Evolutionary conservation across 2,888 invertebrate genomes (phyloP).

Genomic region (Timema cristinae): DNA sequence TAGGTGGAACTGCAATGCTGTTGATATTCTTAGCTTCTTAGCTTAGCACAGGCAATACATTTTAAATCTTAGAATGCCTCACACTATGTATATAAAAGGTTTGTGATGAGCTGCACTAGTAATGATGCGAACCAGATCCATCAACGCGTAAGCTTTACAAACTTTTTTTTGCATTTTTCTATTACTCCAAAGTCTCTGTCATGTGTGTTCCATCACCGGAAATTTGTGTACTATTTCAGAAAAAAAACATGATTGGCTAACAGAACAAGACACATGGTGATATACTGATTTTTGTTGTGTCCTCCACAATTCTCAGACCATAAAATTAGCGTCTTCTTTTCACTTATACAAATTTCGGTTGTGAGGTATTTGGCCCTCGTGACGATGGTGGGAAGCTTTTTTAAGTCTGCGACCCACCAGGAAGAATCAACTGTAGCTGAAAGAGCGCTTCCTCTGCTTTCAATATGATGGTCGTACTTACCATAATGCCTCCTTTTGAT

Average conservation of each 20-base stretch:
- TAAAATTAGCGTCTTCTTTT: conserved; percentile 6
- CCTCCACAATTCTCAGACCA: conserved; percentile 1
- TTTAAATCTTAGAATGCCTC: background rate
- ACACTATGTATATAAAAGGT: background rate
- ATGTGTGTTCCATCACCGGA: background rate
- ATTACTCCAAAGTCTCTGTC: background rate
- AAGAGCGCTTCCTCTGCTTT: no score
- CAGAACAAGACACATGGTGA: background rate
- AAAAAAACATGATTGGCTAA: background rate
- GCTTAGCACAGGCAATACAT: background rate
- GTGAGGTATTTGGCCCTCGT: background rate
- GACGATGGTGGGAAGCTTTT: no score
- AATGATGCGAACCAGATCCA: background rate
- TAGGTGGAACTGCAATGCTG: background rate
- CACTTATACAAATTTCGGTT: background rate
- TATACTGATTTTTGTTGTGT: background rate
- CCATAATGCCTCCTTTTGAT: no score
- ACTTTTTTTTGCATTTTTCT: background rate
- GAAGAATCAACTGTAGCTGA: no score
- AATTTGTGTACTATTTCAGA: background rate
- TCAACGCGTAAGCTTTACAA: background rate
- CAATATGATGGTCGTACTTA: no score
- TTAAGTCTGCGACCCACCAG: no score
- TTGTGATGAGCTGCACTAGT: background rate
- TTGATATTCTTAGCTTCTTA: background rate